Evolutionary conservation across 2,797 vertebrate genomes (phyloP), one percentile per base, ranked within the genome.

Genomic region (Pseudomugil gertrudae): DNA sequence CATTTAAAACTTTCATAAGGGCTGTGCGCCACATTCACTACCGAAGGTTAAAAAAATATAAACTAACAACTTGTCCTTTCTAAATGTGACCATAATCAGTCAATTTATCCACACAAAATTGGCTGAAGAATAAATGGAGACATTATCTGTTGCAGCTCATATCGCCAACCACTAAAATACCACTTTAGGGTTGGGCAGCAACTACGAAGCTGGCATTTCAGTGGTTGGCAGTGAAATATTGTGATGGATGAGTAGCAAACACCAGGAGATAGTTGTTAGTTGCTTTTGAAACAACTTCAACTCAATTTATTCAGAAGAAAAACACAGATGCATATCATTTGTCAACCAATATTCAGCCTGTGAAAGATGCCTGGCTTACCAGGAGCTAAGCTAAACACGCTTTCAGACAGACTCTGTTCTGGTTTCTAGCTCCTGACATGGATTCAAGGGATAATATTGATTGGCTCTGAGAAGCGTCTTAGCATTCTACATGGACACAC

Each of bases 11-110:
- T 32, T 8, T 11, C 36, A 24, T 1, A 9, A 6, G 30, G 29
- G 45, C 36, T 52, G 45, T 33, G 62, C 47, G 57, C 48, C 17
- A 14, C 11, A 24, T 67, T 58, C 19, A 55, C 59, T 24, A 54
- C 50, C 66, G 45, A 69, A 66, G 11, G 35, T 62, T 10, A 24
- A 17, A 24, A 60, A 27, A 66, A n/a, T 61, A 30, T 36, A 23
- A 55, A 23, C 14, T 2, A 2, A 27, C 63, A 63, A 36, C 17
- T 57, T 50, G 27, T 36, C 57, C 29, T 7, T 23, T 24, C 21
- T 32, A 47, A 63, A 79, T 65, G 56, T 60, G 56, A 68, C 50
- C 26, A 45, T 61, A 59, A 45, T 29, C 6, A 29, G 2, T 72
- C 30, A n/a, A 43, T 57, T 30, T 11, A 57, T 26, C 65, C 36